These are phyloP conservation scores for Sarcoramphus papa DNA, from an alignment of 2,797 vertebrate genomes.

Conservation along the genomic window DNA sequence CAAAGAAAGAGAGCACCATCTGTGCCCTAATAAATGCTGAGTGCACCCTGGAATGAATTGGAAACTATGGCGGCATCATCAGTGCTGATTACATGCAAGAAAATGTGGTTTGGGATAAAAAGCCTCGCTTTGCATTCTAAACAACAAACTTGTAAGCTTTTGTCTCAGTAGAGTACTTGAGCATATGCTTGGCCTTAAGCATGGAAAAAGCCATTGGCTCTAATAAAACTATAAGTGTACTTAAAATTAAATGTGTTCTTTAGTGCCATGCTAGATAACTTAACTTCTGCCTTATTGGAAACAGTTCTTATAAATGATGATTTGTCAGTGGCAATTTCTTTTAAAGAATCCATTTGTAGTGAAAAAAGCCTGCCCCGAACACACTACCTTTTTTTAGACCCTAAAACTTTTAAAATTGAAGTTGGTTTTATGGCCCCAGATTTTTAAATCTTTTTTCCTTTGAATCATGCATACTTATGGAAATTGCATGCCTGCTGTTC, in stretches of 20 bases:
- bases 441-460: neutral
- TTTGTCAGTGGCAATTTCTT: neutral
- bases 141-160: constrained; percentile 32
- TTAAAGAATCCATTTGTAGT: neutral
- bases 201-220: constrained; percentile 7
- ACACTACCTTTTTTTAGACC: neutral
- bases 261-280: neutral
- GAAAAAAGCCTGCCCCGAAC: neutral
- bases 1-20: neutral
- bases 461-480: neutral
- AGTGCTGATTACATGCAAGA: neutral
- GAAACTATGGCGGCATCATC: neutral
- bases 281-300: neutral
- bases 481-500: neutral
- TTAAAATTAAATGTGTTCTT: constrained; percentile 3
- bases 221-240: neutral
- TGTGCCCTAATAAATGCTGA: constrained; percentile 31
- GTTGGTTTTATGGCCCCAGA: neutral
- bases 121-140: neutral
- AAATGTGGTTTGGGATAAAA: constrained; percentile 34
- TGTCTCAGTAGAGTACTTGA: neutral
- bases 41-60: neutral
- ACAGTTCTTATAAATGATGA: neutral
- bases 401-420: neutral
- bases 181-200: constrained; percentile 33